These are phyloP conservation scores for Aramus guarauna DNA, from an alignment of 2,113 vertebrate species.

Conservation along the genomic window DNA sequence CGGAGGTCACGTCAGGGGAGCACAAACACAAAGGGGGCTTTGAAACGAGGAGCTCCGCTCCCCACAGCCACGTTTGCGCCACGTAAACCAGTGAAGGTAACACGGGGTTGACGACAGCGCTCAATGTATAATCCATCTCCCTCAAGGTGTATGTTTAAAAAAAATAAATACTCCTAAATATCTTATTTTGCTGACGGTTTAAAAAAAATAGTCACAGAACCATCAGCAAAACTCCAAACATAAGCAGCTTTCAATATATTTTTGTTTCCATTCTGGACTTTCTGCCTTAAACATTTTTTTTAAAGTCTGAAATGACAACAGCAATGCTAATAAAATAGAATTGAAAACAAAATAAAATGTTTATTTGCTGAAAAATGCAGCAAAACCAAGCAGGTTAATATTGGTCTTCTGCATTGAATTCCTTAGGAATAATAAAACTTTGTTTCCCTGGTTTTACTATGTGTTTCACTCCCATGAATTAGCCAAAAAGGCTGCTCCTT, in stretches of 20 bases:
- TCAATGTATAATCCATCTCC: neutral
- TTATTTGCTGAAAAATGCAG: neutral
- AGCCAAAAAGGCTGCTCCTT: neutral
- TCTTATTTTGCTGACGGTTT: neutral
- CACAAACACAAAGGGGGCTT: neutral
- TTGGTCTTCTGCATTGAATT: neutral
- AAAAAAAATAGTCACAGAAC: neutral
- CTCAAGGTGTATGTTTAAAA: neutral
- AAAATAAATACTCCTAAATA: neutral
- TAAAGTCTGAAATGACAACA: neutral
- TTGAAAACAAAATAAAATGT: neutral
- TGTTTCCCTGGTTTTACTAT: neutral
- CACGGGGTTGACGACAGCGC: accelerated
- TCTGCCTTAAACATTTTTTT: neutral
- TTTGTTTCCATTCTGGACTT: neutral
- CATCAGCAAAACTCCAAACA: neutral
- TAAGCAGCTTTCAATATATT: neutral
- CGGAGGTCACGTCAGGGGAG: neutral
- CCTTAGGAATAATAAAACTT: neutral
- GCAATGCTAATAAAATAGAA: neutral
- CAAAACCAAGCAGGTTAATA: neutral
- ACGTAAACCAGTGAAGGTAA: neutral
- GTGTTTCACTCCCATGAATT: neutral
- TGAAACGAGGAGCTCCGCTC: neutral
- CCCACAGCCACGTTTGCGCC: neutral